Conservation (phyloP, 2,797 vertebrate genomes). For the Champsocephalus gunnari region DNA sequence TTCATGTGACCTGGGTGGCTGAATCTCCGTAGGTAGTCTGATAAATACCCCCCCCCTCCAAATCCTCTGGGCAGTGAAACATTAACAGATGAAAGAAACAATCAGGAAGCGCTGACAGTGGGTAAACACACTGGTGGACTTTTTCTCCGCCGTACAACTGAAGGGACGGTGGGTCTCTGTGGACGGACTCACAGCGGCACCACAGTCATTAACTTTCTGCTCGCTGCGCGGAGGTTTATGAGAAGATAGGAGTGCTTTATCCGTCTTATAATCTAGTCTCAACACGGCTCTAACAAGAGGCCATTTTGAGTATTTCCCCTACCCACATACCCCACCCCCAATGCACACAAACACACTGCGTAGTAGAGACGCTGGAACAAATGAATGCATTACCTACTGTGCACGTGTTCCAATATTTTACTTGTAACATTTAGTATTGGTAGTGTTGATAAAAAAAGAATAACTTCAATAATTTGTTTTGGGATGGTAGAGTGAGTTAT, state of each 20-base stretch:
- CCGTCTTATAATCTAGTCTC: slow-evolving; percentile 23
- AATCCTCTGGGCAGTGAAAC: slow-evolving; percentile 37
- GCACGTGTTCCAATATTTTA: slow-evolving; percentile 8
- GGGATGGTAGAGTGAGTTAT: slow-evolving; percentile 6
- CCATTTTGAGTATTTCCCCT: slow-evolving; percentile 77
- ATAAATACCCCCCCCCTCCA: slow-evolving; percentile 35
- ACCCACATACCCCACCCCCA: slow-evolving; percentile 66
- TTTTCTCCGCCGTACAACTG: slow-evolving; percentile 15
- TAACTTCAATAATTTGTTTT: slow-evolving; percentile 2
- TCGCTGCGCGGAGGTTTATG: slow-evolving; percentile 55
- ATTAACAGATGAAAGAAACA: slow-evolving; percentile 43
- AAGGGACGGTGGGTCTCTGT: slow-evolving; percentile 47
- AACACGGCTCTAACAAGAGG: slow-evolving; percentile 55
- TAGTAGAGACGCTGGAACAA: slow-evolving; percentile 29
- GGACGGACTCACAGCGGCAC: slow-evolving; percentile 62
- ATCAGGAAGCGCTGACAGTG: slow-evolving; percentile 20
- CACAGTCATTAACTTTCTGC: slow-evolving; percentile 68
- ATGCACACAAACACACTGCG: slow-evolving; percentile 66
- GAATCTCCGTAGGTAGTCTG: slow-evolving; percentile 47
- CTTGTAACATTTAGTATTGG: slow-evolving; percentile 12
- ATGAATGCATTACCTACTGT: slow-evolving; percentile 16
- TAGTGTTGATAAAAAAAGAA: slow-evolving; percentile 17
- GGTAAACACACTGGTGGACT: slow-evolving; percentile 6
- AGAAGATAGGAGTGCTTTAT: slow-evolving; percentile 37
- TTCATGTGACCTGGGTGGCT: slow-evolving; percentile 47